Evolutionary conservation across 2,888 invertebrate species (phyloP), one percentile per base, ranked within the genome.

Genomic region (Drosophila mimica): DNA sequence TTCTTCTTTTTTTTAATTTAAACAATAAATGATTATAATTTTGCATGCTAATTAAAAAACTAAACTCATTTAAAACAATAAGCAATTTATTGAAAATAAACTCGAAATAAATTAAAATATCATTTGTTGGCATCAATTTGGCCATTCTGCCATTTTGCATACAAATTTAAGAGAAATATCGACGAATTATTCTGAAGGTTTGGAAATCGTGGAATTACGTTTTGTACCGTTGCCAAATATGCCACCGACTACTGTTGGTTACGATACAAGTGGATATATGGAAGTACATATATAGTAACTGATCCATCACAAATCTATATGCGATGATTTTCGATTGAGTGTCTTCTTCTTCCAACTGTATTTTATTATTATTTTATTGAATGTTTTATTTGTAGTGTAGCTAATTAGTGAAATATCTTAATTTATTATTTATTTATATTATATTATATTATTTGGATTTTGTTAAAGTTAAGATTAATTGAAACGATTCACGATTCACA

Each of bases 31-130:
- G 46, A 57, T 48, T 56, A 69, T 63, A 52, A 70, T 69, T 79
- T 71, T 74, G 70, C 48, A 79, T 81, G 88, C 86, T 85, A 83
- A 88, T 85, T 86, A 88, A 66, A 68, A 76, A 70, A 74, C 81
- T 56, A 71, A 85, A 76, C 81, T 70, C 77, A 85, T 85, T 85
- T 83, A 69, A 81, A 85, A 75, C 85, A 85, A 88, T 85, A 83
- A 81, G 81, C 84, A 74, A 82, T 86, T 88, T 74, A 80, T 85
- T 76, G 70, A 80, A 65, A 71, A 88, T 62, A 64, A 69, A 72
- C 70, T 67, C 53, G 65, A 85, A 82, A 74, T 70, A 74, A 85
- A 83, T 85, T 79, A 65, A 83, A 78, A 79, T 68, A 83, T 79
- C 79, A 56, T 61, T 69, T 52, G 58, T 54, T 65, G 76, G 70